Conservation (phyloP, 2,797 vertebrate species). For the Knipowitschia caucasica region DNA sequence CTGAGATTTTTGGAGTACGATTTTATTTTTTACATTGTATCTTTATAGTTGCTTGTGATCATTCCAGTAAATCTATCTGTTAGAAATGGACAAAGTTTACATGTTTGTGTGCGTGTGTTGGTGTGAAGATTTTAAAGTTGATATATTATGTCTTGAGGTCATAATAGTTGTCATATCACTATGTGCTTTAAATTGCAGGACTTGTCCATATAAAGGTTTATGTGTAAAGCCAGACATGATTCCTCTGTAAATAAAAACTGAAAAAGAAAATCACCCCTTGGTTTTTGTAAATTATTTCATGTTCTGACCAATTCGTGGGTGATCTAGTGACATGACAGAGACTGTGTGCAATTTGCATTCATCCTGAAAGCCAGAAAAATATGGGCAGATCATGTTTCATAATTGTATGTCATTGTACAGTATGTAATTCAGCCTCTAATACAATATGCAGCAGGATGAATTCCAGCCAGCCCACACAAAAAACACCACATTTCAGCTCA, state of each 20-base stretch:
- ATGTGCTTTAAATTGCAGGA: conserved; percentile 82
- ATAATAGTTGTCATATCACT: conserved; percentile 79
- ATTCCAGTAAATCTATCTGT: conserved; percentile 80
- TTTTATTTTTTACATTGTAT: conserved; percentile 85
- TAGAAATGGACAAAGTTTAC: conserved; percentile 75
- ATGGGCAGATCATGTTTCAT: too few relatives aligned
- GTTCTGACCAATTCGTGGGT: too few relatives aligned
- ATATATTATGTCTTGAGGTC: conserved; percentile 79
- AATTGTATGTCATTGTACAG: too few relatives aligned
- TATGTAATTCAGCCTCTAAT: too few relatives aligned
- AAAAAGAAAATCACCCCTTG: conserved; percentile 38
- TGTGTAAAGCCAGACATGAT: conserved; percentile 78
- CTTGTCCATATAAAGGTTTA: conserved; percentile 78
- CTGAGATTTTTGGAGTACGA: conserved; percentile 75
- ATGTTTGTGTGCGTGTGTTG: conserved; percentile 71
- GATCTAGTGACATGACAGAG: too few relatives aligned
- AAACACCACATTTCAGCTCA: too few relatives aligned
- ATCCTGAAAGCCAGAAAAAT: too few relatives aligned
- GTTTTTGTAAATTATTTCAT: conserved; percentile 34
- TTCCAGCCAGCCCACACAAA: too few relatives aligned
- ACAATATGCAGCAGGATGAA: too few relatives aligned
- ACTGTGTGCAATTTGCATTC: too few relatives aligned
- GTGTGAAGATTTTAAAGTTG: conserved; percentile 77
- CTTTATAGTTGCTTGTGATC: conserved; percentile 84
- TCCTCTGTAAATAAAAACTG: conserved; percentile 84